Evolutionary conservation across 2,888 invertebrate genomes (phyloP).

Genomic region (Melinaea menophilus): DNA sequence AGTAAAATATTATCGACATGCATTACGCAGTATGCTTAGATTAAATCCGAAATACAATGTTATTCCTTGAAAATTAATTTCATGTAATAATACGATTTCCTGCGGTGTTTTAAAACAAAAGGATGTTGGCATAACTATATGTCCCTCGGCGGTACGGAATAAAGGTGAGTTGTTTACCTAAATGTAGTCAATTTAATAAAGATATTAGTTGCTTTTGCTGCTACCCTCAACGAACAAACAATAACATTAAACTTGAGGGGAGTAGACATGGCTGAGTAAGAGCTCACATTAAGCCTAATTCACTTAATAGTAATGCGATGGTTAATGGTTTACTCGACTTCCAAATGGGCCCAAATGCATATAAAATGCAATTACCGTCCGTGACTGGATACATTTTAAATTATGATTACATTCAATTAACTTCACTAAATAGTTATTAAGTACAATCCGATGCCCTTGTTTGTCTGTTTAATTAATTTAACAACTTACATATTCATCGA

Average conservation of each 20-base stretch:
- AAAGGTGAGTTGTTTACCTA: conserved; percentile 19
- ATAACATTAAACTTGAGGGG: conserved; percentile 4
- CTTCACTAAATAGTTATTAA: conserved; percentile 16
- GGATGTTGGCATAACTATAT: background rate
- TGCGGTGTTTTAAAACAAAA: too few species aligned
- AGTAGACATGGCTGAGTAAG: background rate
- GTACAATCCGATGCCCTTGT: conserved; percentile 9
- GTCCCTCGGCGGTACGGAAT: conserved; percentile 14
- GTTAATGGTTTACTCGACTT: conserved; percentile 1
- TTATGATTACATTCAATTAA: conserved; percentile 11
- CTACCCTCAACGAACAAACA: conserved; percentile 1
- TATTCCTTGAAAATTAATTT: too few species aligned
- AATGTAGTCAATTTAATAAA: conserved; percentile 5
- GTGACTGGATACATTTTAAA: background rate
- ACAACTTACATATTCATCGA: conserved; percentile 21
- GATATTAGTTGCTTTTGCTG: conserved; percentile 10
- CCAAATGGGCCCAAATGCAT: background rate
- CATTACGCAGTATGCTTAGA: too few species aligned
- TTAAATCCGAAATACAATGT: too few species aligned
- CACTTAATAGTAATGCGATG: conserved; percentile 1
- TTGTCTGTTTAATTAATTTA: conserved; percentile 26
- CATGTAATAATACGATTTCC: too few species aligned
- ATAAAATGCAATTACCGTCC: background rate
- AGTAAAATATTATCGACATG: too few species aligned
- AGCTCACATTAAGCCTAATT: conserved; percentile 5